These are phyloP conservation scores for Thyatira batis DNA, from an alignment of 2,888 invertebrate genomes.

Conservation along the genomic window DNA sequence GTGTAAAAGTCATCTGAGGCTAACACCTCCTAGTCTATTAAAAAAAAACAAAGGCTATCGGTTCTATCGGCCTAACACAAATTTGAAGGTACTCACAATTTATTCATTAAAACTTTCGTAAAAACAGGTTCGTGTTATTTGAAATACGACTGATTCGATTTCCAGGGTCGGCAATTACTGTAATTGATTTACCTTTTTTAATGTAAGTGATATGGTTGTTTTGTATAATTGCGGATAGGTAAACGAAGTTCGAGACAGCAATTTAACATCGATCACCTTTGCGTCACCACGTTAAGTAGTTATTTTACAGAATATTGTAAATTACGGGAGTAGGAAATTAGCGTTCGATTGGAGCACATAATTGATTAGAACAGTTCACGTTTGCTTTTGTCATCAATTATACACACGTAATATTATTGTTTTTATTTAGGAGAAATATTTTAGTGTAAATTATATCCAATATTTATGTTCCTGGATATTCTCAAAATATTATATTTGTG, in stretches of 20 bases:
- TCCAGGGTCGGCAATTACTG: slow-evolving; percentile 26
- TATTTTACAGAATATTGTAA: not conserved
- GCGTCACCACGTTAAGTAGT: not conserved
- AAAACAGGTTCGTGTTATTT: not conserved
- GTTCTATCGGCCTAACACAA: too few relatives aligned
- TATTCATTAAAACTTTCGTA: not conserved
- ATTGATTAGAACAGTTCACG: too few relatives aligned
- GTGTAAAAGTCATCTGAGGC: too few relatives aligned
- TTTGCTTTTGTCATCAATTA: too few relatives aligned
- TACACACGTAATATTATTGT: too few relatives aligned
- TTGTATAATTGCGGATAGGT: slow-evolving; percentile 18
- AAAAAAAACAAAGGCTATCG: too few relatives aligned
- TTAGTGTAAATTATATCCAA: too few relatives aligned
- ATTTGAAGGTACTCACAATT: not conserved
- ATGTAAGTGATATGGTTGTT: slow-evolving; percentile 29
- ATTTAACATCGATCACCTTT: slow-evolving; percentile 13
- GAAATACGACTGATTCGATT: not conserved
- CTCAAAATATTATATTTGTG: too few relatives aligned
- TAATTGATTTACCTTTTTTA: slow-evolving; percentile 38
- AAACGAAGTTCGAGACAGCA: slow-evolving; percentile 9
- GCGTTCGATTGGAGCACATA: too few relatives aligned
- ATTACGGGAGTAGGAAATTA: not conserved
- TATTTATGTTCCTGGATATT: too few relatives aligned
- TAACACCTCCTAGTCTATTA: too few relatives aligned
- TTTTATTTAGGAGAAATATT: too few relatives aligned